Evolutionary conservation across 2,888 invertebrate genomes (phyloP), one percentile per base, ranked within the genome.

Genomic region (Dendrolimus houi): DNA sequence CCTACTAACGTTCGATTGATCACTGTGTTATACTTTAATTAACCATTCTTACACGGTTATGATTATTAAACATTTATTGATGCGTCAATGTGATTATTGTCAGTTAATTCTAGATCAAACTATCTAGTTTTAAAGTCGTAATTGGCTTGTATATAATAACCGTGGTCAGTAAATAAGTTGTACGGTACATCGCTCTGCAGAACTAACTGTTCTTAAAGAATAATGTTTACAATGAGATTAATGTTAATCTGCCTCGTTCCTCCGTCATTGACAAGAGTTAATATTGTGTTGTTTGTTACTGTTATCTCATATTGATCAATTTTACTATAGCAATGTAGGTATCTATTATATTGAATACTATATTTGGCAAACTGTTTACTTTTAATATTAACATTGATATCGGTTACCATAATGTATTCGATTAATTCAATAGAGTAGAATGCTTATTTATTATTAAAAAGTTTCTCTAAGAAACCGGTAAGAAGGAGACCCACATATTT

Each of bases 161-260:
- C 41, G 59, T 75, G 80, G 79, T 79, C 79, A 81, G 79, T 74
- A 59, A 74, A 67, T 65, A 71, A 70, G 65, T 64, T 66, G 66
- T 77, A 82, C 81, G 78, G 83, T 83, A 79, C 70, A 68, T 66
- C 62, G 66, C 65, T 64, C 63, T 62, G 64, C 64, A 63, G 72
- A 69, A 74, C 61, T 79, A 77, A 77, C 80, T 74, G 79, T 79
- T 72, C 70, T 69, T 67, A 64, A 66, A 71, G 69, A 71, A 72
- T 59, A 65, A 66, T 65, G 58, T 60, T 60, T 60, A 60, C 56
- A 75, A 74, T 74, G 68, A 70, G 14, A 56, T 54, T 58, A 59
- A 60, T 58, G 57, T 59, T 29, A 29, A 29, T 52, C 52, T 56
- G 29, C 57, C 55, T 55, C 54, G 63, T 57, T 62, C 3, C 29